Conservation (phyloP, 2,797 vertebrate genomes). For the Astyanax mexicanus region DNA sequence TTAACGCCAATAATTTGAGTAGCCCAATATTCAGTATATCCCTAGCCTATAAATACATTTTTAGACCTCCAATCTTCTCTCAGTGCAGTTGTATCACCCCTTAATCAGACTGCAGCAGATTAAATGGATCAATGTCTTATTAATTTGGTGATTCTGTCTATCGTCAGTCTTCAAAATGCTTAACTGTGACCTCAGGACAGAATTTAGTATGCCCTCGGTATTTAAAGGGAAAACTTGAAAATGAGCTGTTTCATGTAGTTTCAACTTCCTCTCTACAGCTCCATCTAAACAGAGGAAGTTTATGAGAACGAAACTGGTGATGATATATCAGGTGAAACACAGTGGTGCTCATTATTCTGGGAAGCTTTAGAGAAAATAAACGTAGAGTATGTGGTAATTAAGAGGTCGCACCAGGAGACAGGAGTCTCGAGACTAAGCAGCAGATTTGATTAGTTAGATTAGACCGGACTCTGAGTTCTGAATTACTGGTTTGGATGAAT, state of each 20-base stretch:
- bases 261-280: slow-evolving; percentile 21
- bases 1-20: too few species aligned
- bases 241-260: background rate
- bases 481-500: too few species aligned
- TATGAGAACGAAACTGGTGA: slow-evolving; percentile 21
- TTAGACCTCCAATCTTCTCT: too few species aligned
- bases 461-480: too few species aligned
- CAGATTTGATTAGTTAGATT: background rate
- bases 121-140: background rate
- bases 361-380: slow-evolving; percentile 2
- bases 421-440: too few species aligned
- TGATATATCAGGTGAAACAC: background rate
- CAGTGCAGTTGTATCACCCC: too few species aligned
- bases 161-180: background rate
- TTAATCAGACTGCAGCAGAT: background rate
- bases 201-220: background rate
- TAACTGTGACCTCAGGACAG: background rate
- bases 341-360: background rate
- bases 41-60: too few species aligned
- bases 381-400: slow-evolving; percentile 11
- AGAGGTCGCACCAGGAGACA: slow-evolving; percentile 12
- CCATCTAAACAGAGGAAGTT: slow-evolving; percentile 35
- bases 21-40: too few species aligned
- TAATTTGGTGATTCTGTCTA: background rate
- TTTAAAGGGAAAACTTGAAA: background rate